Base-by-base conservation (phyloP, 92 coral and sea anemone species). In the Galaxea fascicularis region DNA sequence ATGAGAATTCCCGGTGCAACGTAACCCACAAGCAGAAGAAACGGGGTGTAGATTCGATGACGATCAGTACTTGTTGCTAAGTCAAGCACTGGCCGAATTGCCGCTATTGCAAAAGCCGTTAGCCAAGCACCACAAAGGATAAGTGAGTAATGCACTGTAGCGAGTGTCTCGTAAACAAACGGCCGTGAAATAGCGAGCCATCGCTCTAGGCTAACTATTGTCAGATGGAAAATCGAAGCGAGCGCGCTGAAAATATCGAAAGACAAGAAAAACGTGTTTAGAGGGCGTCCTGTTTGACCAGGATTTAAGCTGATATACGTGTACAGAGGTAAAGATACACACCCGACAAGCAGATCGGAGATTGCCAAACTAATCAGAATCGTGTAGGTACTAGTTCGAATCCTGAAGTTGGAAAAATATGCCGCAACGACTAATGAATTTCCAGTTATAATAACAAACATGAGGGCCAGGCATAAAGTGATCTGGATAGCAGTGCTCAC, bases 171-270 rank as follows among this genome's bases (percentile, higher is more conserved):
- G 77, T 90, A 94, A 69, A 90, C 84, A 81, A 94, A 95, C 11
- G 99, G 99, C 14, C 92, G 89, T 59, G 93, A 92, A 80, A 96
- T 91, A 0, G 99, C 95, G 0, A 96, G 67, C 87, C 95, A 96
- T 20, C 99, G 89, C 65, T 96, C 99, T 8, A 94, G 69, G 68
- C 98, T 94, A 10, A 96, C 98, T 20, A 89, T 88, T 0, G 98
- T 94, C 21, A 96, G 86, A 44, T 92, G 99, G 44, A 94, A 90
- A 27, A 92, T 96, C 18, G 99, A 96, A 12, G 99, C 99, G 30
- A 95, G 84, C 15, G 98, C 99, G 56, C 95, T 94, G 88, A 96
- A 91, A 26, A 96, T 93, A 58, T 96, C 99, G 66, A 94, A 89
- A 41, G 90, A 94, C 16, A 89, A 74, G 80, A 88, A 91, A 66